Conservation (phyloP, 2,888 invertebrate genomes). For the Phaedon cochleariae region DNA sequence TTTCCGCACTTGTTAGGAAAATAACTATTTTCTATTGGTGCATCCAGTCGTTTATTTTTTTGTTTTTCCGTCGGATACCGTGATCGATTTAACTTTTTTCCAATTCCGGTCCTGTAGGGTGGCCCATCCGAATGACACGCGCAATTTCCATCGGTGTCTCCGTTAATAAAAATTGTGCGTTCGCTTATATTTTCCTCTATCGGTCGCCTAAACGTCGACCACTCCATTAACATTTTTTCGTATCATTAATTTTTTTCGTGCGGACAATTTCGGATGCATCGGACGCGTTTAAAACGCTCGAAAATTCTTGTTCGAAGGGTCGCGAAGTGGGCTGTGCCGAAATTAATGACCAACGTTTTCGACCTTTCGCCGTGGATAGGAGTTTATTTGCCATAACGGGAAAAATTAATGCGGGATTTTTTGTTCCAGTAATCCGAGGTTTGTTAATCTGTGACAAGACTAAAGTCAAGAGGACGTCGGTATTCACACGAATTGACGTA, state of each 20-base stretch:
- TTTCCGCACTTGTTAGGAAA: no score
- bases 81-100: neutral
- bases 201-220: constrained; percentile 48
- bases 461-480: no score
- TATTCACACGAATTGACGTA: no score
- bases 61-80: no score
- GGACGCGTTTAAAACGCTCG: constrained; percentile 34
- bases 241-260: constrained; percentile 53
- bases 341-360: constrained; percentile 17
- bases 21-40: no score
- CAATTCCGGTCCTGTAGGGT: constrained; percentile 8
- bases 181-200: constrained; percentile 51
- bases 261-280: constrained; percentile 42
- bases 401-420: neutral
- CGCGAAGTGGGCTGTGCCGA: neutral
- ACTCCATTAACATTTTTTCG: constrained; percentile 59
- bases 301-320: neutral
- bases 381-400: constrained; percentile 15
- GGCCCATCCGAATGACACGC: constrained; percentile 43
- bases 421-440: no score
- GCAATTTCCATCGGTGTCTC: constrained; percentile 47
- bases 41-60: no score
- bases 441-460: no score
- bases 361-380: constrained; percentile 8
- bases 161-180: constrained; percentile 21